These are phyloP conservation scores for Paracentrotus lividus DNA, from an alignment of 53 echinoderm and acorn worm genomes.

Conservation along the genomic window DNA sequence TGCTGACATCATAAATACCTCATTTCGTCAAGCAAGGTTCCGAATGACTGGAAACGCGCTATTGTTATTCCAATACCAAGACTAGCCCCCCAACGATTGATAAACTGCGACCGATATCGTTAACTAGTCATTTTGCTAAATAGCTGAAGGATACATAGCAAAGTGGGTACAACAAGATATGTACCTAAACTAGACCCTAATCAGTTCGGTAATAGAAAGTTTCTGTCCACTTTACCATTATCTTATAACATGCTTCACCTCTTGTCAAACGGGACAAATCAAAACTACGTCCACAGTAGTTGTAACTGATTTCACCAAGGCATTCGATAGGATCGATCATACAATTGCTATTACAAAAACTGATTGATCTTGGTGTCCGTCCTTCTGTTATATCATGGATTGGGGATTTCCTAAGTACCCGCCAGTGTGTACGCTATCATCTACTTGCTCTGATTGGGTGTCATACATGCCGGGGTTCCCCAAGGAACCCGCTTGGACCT, in stretches of 20 bases:
- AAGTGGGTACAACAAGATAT: not conserved
- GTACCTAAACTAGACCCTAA: not conserved
- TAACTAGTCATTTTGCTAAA: not conserved
- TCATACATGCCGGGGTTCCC: too few species aligned
- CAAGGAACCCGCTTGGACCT: too few species aligned
- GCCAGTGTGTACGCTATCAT: too few species aligned
- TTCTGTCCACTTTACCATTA: not conserved
- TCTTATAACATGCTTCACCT: not conserved
- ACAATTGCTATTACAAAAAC: too few species aligned
- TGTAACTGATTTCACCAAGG: not conserved
- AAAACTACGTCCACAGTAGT: not conserved
- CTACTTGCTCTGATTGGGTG: too few species aligned
- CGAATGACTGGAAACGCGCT: not conserved
- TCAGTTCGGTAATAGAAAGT: not conserved
- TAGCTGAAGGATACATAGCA: not conserved
- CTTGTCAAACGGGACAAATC: not conserved
- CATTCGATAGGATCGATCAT: not conserved
- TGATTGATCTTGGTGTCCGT: too few species aligned
- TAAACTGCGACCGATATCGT: not conserved
- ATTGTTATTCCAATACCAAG: not conserved
- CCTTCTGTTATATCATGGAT: too few species aligned
- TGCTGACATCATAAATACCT: not conserved
- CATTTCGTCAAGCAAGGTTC: not conserved
- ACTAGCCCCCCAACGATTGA: not conserved
- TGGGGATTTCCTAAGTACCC: too few species aligned